phyloP scores from a whole-genome alignment of 1,140 invertebrate genomes.

The Heliconius eleuchia region DNA sequence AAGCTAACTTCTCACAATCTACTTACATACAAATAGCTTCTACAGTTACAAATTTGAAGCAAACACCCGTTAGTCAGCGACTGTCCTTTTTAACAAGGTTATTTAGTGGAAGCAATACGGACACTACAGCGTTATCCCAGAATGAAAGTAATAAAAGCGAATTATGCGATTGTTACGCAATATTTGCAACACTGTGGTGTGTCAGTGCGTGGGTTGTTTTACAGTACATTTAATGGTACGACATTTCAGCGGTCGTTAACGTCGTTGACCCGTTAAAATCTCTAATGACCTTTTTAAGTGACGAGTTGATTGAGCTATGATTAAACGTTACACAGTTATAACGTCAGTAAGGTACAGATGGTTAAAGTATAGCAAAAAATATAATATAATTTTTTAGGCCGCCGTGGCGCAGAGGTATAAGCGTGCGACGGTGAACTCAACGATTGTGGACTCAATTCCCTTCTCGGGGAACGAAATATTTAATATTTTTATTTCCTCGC shows the following conservation, averaged over 20 bases:
- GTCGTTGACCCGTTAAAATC: conserved; percentile 23
- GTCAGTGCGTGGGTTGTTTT: conserved; percentile 27
- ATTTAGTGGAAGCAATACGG: conserved; percentile 12
- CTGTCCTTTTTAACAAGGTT: conserved; percentile 4
- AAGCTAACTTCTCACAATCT: no score
- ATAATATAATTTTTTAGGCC: no score
- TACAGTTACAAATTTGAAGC: not conserved
- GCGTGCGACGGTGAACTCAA: no score
- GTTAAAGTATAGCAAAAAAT: no score
- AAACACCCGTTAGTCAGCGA: not conserved
- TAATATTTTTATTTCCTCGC: no score
- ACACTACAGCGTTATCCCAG: not conserved
- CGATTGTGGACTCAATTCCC: no score
- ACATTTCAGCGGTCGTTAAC: conserved; percentile 18
- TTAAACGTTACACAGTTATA: not conserved
- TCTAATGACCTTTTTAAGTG: conserved; percentile 19
- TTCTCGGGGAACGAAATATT: no score
- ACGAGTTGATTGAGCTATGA: not conserved
- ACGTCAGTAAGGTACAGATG: no score
- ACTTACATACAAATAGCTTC: no score
- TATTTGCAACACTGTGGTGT: conserved; percentile 18
- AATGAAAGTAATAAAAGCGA: conserved; percentile 14
- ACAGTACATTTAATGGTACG: conserved; percentile 28
- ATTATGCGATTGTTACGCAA: conserved; percentile 20
- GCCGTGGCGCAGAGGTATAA: no score